phyloP scores from a whole-genome alignment of 2,113 vertebrate species.

The Lynx canadensis region DNA sequence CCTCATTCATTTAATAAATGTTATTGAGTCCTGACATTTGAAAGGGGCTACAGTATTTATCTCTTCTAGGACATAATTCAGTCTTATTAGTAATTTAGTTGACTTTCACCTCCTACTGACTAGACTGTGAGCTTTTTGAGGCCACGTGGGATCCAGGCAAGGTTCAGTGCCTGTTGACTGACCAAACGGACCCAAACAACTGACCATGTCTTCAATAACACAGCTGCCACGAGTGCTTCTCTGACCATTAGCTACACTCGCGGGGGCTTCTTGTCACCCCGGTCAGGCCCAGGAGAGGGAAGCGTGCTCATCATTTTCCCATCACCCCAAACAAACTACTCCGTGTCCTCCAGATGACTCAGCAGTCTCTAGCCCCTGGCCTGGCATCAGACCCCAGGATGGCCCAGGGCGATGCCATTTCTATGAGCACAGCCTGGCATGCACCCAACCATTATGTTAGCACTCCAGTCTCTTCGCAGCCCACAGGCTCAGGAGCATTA shows the following conservation, averaged over 20 bases:
- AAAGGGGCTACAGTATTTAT: background rate
- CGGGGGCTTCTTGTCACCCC: background rate
- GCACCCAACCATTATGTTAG: background rate
- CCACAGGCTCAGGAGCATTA: background rate
- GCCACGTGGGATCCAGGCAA: background rate
- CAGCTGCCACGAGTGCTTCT: background rate
- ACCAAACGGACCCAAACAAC: background rate
- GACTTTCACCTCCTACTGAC: background rate
- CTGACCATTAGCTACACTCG: background rate
- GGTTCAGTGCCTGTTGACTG: background rate
- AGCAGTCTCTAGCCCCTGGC: background rate
- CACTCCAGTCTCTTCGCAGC: background rate
- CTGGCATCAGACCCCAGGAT: background rate
- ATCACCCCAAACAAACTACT: background rate
- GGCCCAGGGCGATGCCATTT: background rate
- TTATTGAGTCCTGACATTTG: background rate
- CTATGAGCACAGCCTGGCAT: constrained; percentile 20
- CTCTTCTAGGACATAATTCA: background rate
- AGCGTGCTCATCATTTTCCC: background rate
- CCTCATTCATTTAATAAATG: background rate
- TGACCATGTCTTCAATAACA: background rate
- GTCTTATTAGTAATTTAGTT: background rate
- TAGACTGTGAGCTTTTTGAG: background rate
- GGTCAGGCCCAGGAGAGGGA: background rate
- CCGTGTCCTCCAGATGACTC: background rate